Conservation (phyloP, 2,888 invertebrate genomes). For the Calephelis perditalis region DNA sequence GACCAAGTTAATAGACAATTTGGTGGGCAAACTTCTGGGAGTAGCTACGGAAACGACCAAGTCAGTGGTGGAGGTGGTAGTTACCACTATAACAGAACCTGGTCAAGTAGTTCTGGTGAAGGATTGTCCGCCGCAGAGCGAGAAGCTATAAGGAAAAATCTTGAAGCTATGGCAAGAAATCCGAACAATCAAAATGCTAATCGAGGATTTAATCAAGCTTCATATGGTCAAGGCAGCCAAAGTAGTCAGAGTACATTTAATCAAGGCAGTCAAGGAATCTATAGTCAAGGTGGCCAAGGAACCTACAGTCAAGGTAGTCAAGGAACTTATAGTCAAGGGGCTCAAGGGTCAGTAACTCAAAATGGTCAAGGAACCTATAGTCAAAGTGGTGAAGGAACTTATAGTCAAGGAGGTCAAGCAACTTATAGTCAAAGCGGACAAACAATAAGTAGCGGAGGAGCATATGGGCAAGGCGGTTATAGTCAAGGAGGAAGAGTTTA, state of each 20-base stretch:
- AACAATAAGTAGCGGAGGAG: conserved; percentile 31
- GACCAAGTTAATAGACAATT: conserved; percentile 17
- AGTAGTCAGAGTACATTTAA: conserved; percentile 13
- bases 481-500: conserved; percentile 27
- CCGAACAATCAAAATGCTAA: conserved; percentile 31
- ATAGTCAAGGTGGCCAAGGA: conserved; percentile 24
- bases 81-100: conserved; percentile 45
- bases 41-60: conserved; percentile 29
- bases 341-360: conserved; percentile 17
- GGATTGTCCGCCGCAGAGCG: conserved; percentile 50
- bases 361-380: conserved; percentile 26
- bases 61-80: conserved; percentile 28
- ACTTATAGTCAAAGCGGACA: conserved; percentile 31
- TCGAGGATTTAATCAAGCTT: conserved; percentile 26
- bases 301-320: conserved; percentile 27
- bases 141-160: conserved; percentile 47
- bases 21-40: conserved; percentile 13
- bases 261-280: conserved; percentile 20
- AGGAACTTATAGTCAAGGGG: conserved; percentile 22
- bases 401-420: conserved; percentile 26
- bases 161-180: conserved; percentile 39
- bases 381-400: conserved; percentile 23
- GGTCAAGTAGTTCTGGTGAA: conserved; percentile 41
- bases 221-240: conserved; percentile 10
- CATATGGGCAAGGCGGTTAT: conserved; percentile 34